Evolutionary conservation across 2,797 vertebrate species (phyloP).

Genomic region (Poecile montanus): DNA sequence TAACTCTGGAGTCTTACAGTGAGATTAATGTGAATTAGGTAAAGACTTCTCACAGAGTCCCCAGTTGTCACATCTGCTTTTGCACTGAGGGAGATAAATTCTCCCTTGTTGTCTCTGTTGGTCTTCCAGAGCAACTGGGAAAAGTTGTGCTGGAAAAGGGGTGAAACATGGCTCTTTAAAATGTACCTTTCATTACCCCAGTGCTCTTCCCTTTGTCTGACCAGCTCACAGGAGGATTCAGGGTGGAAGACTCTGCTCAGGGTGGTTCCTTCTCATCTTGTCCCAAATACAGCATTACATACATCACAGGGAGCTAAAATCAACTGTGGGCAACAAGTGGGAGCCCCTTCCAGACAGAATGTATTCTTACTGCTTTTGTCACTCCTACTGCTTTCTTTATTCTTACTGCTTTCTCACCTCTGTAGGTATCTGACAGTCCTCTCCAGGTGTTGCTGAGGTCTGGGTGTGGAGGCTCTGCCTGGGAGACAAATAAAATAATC

Average conservation of each 20-base stretch:
- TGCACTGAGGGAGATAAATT: neutral
- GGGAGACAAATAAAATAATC: neutral
- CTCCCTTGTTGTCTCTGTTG: neutral
- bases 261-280: neutral
- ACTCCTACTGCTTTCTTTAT: neutral
- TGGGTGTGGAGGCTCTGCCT: neutral
- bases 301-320: fast-evolving
- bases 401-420: fast-evolving
- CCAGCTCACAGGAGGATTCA: neutral
- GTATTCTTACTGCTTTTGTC: neutral
- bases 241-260: neutral
- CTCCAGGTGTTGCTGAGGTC: neutral
- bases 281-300: fast-evolving
- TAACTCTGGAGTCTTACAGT: neutral
- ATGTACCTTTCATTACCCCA: fast-evolving
- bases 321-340: neutral
- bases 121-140: neutral
- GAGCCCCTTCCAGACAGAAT: neutral
- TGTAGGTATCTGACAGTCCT: neutral
- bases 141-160: neutral
- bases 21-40: neutral
- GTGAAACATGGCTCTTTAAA: neutral
- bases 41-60: neutral
- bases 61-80: neutral
- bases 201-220: neutral